Evolutionary conservation across 1,140 invertebrate genomes (phyloP).

Genomic region (Lethrus apterus): DNA sequence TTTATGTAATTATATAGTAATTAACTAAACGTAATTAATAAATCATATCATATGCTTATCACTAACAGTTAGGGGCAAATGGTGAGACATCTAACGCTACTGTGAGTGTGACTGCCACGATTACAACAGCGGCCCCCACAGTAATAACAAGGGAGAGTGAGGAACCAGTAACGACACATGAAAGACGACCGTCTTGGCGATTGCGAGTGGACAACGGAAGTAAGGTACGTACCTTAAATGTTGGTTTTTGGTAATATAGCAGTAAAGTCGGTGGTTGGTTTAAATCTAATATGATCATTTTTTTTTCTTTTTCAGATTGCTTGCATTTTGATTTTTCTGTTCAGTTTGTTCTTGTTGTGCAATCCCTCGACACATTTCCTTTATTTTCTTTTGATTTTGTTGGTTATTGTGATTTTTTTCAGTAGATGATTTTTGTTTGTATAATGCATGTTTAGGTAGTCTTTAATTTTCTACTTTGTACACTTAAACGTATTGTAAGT

Average conservation of each 20-base stretch:
- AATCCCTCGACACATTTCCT: neutral
- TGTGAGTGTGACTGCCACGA: constrained; percentile 49
- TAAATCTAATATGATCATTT: neutral
- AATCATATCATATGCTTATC: constrained; percentile 5
- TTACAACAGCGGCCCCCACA: constrained; percentile 45
- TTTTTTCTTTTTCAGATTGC: neutral
- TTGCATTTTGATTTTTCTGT: neutral
- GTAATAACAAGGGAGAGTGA: constrained; percentile 29
- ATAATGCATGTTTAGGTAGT: too few species aligned
- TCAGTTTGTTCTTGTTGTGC: neutral
- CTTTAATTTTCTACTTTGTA: too few species aligned
- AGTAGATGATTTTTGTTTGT: too few species aligned
- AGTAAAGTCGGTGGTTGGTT: neutral
- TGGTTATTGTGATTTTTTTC: too few species aligned
- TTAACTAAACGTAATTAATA: constrained; percentile 11
- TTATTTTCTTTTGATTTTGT: too few species aligned
- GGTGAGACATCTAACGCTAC: constrained; percentile 31
- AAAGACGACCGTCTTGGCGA: constrained; percentile 83
- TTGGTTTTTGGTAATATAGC: neutral
- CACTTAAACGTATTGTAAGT: too few species aligned
- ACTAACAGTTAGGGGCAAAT: constrained; percentile 27
- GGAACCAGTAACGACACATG: constrained; percentile 40
- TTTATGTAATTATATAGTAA: neutral
- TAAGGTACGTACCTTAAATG: constrained; percentile 55
- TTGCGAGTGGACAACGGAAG: constrained; percentile 79